Conservation (phyloP, 2,113 vertebrate genomes). For the Mustelus asterias region DNA sequence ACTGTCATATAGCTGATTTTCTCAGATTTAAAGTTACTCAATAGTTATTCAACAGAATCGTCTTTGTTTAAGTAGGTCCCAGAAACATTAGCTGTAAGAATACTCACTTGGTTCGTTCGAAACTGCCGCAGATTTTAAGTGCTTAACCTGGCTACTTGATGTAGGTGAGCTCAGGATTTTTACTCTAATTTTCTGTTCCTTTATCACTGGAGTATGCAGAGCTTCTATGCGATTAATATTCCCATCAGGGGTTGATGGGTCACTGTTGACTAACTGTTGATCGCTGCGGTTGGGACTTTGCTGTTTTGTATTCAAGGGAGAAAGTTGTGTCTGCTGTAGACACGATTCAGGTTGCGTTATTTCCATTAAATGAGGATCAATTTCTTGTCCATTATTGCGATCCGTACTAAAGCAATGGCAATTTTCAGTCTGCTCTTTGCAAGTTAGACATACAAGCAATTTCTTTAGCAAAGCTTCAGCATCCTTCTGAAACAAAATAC, state of each 20-base stretch:
- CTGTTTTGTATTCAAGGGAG: background rate
- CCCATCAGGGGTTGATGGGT: slow-evolving; percentile 9
- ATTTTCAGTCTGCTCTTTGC: slow-evolving; percentile 25
- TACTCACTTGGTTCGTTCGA: slow-evolving; percentile 31
- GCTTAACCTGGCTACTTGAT: background rate
- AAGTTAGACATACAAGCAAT: background rate
- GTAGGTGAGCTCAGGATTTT: no score
- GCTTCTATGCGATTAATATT: background rate
- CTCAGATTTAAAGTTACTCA: background rate
- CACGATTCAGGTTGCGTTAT: background rate
- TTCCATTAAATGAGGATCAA: background rate
- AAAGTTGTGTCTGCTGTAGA: background rate
- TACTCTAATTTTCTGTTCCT: background rate
- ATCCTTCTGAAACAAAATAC: background rate
- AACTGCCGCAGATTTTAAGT: background rate
- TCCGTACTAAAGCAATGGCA: background rate
- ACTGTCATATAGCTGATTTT: background rate
- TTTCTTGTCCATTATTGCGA: background rate
- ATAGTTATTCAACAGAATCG: background rate
- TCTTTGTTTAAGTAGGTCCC: background rate
- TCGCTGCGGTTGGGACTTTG: background rate
- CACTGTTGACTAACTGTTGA: background rate
- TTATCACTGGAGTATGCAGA: background rate
- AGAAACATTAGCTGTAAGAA: background rate
- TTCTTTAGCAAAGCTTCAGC: slow-evolving; percentile 3